Evolutionary conservation across 2,888 invertebrate species (phyloP).

Genomic region (Pelosia muscerda): DNA sequence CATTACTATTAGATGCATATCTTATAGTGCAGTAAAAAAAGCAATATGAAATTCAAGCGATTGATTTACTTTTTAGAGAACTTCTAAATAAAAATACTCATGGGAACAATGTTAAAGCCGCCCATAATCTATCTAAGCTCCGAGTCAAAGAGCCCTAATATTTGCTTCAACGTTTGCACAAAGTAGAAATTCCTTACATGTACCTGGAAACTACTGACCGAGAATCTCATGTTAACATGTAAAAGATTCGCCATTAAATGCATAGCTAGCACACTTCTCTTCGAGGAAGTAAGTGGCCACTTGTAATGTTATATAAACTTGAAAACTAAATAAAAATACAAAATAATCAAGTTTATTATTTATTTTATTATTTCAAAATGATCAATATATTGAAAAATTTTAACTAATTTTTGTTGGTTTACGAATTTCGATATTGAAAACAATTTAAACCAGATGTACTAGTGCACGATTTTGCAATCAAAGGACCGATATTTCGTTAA

Average conservation of each 20-base stretch:
- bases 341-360: neutral
- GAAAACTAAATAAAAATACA: neutral
- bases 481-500: neutral
- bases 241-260: slow-evolving; percentile 65
- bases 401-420: neutral
- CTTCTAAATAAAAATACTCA: neutral
- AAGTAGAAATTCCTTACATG: slow-evolving; percentile 74
- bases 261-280: slow-evolving; percentile 37
- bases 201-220: slow-evolving; percentile 63
- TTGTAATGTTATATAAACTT: slow-evolving; percentile 16
- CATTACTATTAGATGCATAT: no score
- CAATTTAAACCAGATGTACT: neutral
- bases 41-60: neutral
- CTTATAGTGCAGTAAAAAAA: no score
- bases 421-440: neutral
- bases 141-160: slow-evolving; percentile 55
- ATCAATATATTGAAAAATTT: neutral
- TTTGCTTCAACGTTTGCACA: slow-evolving; percentile 61
- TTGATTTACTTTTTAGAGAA: neutral
- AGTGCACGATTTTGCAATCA: neutral
- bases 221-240: slow-evolving; percentile 63
- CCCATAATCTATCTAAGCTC: slow-evolving; percentile 37
- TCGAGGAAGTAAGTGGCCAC: slow-evolving; percentile 23
- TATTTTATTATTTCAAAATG: neutral
- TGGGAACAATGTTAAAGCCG: slow-evolving; percentile 20